Evolutionary conservation across 2,797 vertebrate species (phyloP), one percentile per base, ranked within the genome.

Genomic region (Echiichthys vipera): DNA sequence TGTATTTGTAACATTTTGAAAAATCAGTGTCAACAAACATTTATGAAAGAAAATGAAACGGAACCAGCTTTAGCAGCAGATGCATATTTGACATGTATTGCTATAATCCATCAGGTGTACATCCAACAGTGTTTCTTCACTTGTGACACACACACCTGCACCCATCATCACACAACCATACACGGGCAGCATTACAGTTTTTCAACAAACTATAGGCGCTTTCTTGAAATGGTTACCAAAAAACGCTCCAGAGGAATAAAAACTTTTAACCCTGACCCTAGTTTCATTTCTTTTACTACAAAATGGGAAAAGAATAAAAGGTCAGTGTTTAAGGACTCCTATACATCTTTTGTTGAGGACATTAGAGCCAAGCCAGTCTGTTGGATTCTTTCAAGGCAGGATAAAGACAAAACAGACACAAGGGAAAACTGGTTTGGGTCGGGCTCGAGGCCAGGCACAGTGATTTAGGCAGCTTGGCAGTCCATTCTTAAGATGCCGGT

Each of bases 81-180:
- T 94, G 91, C 92, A 94, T 94, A 92, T 89, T 92, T 84, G 80
- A 92, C 91, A 92, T 95, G 95, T 95, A 95, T 95, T 95, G 94
- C 94, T 95, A 87, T 94, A 91, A 89, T 93, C 87, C 89, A 90
- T 90, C 83, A 90, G 88, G 89, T 89, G 85, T 80, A 86, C 78
- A 81, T 84, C 83, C 83, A 84, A 77, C 76, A 88, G 84, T 75
- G 80, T 74, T 82, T 81, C 81, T 71, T 78, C 70, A 86, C 82
- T 72, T 72, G 43, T 74, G 78, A 80, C 74, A 89, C 75, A 88
- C 87, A 88, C 87, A 88, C 82, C 85, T 80, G 81, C 74, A 81
- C 80, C 74, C 88, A 89, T 88, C 80, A 80, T 68, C 85, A 71
- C 78, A 75, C 85, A 63, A 81, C 81, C 89, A 89, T 67, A 81